phyloP scores from a whole-genome alignment of 1,140 invertebrate genomes.

The Lineus longissimus region DNA sequence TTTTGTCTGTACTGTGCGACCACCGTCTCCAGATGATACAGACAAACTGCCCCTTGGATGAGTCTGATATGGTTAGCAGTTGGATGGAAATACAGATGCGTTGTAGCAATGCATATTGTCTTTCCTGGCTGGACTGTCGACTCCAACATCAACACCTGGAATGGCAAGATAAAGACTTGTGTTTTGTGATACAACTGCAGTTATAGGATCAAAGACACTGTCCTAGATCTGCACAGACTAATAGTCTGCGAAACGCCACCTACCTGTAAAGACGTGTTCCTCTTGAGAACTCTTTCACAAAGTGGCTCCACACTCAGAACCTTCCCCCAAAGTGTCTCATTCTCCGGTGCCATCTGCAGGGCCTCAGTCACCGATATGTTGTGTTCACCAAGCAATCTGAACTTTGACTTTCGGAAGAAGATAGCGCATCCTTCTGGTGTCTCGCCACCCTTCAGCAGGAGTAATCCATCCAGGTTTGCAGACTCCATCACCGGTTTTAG shows the following conservation, averaged over 20 bases:
- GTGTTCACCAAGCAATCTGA: constrained; percentile 52
- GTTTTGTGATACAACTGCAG: no score
- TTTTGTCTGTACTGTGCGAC: constrained; percentile 29
- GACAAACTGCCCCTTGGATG: constrained; percentile 56
- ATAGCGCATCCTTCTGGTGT: constrained; percentile 75
- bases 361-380: constrained; percentile 41
- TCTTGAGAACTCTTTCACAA: no score
- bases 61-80: constrained; percentile 82
- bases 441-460: constrained; percentile 68
- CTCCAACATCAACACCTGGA: constrained; percentile 62
- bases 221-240: no score
- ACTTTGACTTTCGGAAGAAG: constrained; percentile 61
- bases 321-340: not conserved
- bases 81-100: constrained; percentile 89
- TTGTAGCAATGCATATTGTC: constrained; percentile 73
- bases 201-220: no score
- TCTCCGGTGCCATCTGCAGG: constrained; percentile 10
- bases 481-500: constrained; percentile 62
- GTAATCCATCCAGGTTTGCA: constrained; percentile 61
- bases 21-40: constrained; percentile 32
- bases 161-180: no score
- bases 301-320: not conserved
- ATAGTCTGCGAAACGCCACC: no score
- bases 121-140: constrained; percentile 58
- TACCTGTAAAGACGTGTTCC: no score